phyloP scores from a whole-genome alignment of 1,140 invertebrate genomes.

The Drosophila kanapiae region DNA sequence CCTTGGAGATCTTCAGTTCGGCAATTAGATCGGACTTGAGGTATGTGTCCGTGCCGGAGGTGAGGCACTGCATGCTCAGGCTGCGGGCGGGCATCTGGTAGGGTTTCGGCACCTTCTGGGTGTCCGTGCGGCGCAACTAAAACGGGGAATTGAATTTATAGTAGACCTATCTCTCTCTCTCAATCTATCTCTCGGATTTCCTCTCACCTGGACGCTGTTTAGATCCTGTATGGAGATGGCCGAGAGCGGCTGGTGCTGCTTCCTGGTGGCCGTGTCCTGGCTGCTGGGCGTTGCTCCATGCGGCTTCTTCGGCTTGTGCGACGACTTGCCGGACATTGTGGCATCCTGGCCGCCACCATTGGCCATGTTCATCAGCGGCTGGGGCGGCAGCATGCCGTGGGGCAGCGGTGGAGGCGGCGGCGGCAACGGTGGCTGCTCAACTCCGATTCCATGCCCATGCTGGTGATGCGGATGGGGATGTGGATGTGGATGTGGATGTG shows the following conservation, averaged over 20 bases:
- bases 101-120: constrained; percentile 91
- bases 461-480: constrained; percentile 51
- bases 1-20: constrained; percentile 95
- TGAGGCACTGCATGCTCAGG: constrained; percentile 90
- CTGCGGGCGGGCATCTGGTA: constrained; percentile 91
- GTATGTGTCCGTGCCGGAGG: constrained; percentile 89
- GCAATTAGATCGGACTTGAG: constrained; percentile 95
- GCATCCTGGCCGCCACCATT: constrained; percentile 36
- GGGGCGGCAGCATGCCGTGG: constrained; percentile 79
- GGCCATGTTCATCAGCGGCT: constrained; percentile 69
- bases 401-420: constrained; percentile 86
- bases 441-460: constrained; percentile 41
- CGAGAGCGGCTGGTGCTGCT: constrained; percentile 90
- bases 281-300: constrained; percentile 86
- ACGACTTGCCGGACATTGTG: constrained; percentile 46
- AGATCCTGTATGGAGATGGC: constrained; percentile 94
- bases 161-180: neutral
- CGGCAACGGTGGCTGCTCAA: constrained; percentile 77
- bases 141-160: neutral
- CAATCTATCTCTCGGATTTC: too few species aligned
- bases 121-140: constrained; percentile 90
- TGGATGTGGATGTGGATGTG: constrained; percentile 10
- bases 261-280: constrained; percentile 84
- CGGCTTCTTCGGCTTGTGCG: constrained; percentile 69
- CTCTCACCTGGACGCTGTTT: constrained; percentile 89